phyloP scores from a whole-genome alignment of 2,797 vertebrate species.

The Peromyscus aztecus region DNA sequence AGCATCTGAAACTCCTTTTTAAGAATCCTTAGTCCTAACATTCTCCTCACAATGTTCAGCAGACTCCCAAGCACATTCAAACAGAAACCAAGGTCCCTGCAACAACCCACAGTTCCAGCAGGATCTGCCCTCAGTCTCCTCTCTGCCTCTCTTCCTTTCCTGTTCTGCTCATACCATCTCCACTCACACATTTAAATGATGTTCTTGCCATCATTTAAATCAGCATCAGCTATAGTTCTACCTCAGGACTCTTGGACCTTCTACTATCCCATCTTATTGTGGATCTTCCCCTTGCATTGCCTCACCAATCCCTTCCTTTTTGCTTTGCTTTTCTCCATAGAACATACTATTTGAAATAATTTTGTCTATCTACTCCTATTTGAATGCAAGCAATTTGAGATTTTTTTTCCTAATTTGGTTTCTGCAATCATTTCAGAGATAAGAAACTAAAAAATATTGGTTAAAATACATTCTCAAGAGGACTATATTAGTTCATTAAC shows the following conservation, averaged over 20 bases:
- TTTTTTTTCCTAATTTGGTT: slow-evolving; percentile 39
- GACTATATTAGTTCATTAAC: slow-evolving; percentile 14
- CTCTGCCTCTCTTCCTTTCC: not conserved
- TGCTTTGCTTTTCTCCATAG: not conserved
- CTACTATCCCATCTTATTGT: not conserved
- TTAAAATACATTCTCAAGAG: not conserved
- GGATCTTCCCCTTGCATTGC: not conserved
- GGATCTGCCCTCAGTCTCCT: not conserved
- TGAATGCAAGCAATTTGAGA: not conserved
- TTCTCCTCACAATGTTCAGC: not conserved
- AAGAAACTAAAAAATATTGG: slow-evolving; percentile 19
- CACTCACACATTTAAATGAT: no score
- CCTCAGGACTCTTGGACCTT: not conserved
- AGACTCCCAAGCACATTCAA: not conserved
- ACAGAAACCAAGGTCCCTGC: not conserved
- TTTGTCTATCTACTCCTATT: not conserved
- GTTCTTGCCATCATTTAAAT: not conserved
- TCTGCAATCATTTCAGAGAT: slow-evolving; percentile 20
- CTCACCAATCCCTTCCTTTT: not conserved
- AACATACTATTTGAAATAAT: not conserved
- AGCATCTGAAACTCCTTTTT: not conserved
- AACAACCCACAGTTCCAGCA: not conserved
- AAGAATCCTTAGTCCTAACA: not conserved
- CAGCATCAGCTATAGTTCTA: not conserved
- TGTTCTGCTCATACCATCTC: not conserved